Evolutionary conservation across 2,888 invertebrate species (phyloP), one percentile per base, ranked within the genome.

Genomic region (Atethmia centrago): DNA sequence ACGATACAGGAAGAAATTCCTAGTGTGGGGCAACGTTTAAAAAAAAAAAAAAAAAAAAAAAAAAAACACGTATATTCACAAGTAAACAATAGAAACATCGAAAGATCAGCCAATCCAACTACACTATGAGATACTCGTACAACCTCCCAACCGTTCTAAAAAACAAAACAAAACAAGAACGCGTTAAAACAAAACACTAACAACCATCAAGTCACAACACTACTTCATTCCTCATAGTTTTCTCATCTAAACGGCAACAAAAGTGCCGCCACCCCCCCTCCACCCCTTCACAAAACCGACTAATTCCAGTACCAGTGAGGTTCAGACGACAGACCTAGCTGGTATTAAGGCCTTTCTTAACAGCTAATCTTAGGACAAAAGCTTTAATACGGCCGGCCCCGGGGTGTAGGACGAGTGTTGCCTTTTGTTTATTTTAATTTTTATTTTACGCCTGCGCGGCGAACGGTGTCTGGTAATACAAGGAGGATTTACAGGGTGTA

Each of bases 291-390:
- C 82, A 78, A 87, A 87, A 88, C 80, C 81, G 72, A 71, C 85
- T 85, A 87, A 89, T 87, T 87, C 81, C 85, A 76, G 31, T 75
- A 79, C 78, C 79, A 87, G 86, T 87, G 88, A 88, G 87, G 64
- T 75, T 78, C 87, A 80, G 88, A 84, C 87, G 92, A 90, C 91
- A 91, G 88, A 88, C 91, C 78, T 72, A 75, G 83, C 74, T 74
- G 65, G 84, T 70, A 84, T 72, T 84, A 85, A 78, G 75, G 77
- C 91, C 91, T 94, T 95, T 94, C 95, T 95, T 95, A 94, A 94
- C 92, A 94, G 94, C 95, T 95, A 96, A 95, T 96, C 95, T 96
- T 94, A 95, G 94, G 93, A 96, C 96, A 96, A 96, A 95, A 93
- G 95, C 92, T 91, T 95, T 95, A 95, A 95, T 95, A 93, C 92